phyloP scores from a whole-genome alignment of 1,140 invertebrate species.

The Mizuhopecten yessoensis region DNA sequence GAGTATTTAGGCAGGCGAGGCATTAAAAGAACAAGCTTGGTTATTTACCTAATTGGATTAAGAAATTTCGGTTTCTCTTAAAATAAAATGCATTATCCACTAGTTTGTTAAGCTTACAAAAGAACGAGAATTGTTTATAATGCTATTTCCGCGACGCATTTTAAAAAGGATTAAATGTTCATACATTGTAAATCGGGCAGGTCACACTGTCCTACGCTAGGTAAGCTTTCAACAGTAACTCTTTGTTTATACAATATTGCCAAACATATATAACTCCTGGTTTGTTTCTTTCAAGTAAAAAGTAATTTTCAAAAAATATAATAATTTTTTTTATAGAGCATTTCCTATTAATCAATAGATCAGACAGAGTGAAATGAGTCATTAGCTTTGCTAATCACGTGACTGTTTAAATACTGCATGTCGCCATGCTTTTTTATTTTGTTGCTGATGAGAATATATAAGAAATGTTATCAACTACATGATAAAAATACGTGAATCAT shows the following conservation, averaged over 20 bases:
- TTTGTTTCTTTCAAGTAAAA: neutral
- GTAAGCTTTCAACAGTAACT: neutral
- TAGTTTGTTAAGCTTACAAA: no score
- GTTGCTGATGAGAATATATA: slow-evolving; percentile 6
- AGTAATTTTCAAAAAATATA: neutral
- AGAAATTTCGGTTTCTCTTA: no score
- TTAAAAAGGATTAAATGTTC: no score
- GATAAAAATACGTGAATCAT: neutral
- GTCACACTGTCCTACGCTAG: no score
- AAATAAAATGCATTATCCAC: no score
- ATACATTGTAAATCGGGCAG: no score
- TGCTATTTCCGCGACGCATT: no score
- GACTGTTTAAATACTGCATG: neutral
- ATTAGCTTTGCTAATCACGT: neutral
- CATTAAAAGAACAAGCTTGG: no score
- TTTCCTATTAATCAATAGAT: neutral
- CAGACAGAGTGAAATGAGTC: neutral
- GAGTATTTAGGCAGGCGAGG: no score
- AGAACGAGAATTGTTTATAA: no score
- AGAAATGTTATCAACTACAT: neutral
- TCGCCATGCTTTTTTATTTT: neutral
- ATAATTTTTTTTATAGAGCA: neutral
- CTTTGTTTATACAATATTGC: neutral
- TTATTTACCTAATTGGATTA: no score
- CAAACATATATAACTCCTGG: no score